Conservation (phyloP, 2,113 vertebrate species). For the Calidris pygmaea region DNA sequence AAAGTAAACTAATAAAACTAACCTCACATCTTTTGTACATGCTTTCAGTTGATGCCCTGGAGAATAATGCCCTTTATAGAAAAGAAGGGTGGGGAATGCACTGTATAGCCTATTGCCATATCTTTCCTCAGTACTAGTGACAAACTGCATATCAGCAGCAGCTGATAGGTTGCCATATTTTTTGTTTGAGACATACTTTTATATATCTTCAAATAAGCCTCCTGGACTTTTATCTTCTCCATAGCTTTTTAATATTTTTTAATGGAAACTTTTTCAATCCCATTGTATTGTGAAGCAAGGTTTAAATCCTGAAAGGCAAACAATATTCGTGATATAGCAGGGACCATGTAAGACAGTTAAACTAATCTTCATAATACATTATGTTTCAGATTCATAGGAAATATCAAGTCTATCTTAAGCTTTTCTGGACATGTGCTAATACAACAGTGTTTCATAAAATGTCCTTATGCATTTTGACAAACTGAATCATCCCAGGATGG, state of each 20-base stretch:
- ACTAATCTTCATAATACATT: neutral
- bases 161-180: neutral
- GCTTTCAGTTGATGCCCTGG: constrained; percentile 62
- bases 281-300: neutral
- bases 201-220: neutral
- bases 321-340: neutral
- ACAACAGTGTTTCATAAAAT: neutral
- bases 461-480: neutral
- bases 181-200: neutral
- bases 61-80: constrained; percentile 64
- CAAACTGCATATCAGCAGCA: neutral
- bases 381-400: neutral
- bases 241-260: neutral
- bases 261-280: neutral
- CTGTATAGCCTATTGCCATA: neutral
- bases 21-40: constrained; percentile 72
- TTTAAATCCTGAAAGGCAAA: neutral
- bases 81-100: neutral
- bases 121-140: constrained; percentile 4
- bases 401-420: neutral
- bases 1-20: constrained; percentile 82
- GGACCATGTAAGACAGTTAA: neutral
- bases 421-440: neutral
- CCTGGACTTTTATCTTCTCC: neutral
- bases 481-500: neutral